Evolutionary conservation across 2,797 vertebrate species (phyloP), one percentile per base, ranked within the genome.

Genomic region (Clarias pachynema): DNA sequence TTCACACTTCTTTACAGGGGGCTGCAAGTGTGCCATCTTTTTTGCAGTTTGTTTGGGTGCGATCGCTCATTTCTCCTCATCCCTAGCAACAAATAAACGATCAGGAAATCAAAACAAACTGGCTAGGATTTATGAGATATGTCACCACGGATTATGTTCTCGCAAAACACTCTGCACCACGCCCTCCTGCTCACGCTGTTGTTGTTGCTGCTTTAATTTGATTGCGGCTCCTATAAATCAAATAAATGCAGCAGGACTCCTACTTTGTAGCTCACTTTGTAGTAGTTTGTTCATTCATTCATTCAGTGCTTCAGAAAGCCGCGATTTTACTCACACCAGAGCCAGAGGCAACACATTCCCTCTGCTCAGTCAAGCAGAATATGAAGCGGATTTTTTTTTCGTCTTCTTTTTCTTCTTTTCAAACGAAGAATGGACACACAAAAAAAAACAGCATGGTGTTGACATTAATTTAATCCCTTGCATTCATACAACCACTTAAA

Each of bases 311-410:
- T 18, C 59, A 40, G 12, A 62, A 53, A 79, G 22, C 31, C 37
- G 26, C 5, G 24, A 34, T 31, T 29, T 69, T 22, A 62, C 40
- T 62, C 20, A 83, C 37, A 20, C 72, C 22, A 60, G 14, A 14
- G 62, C 73, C 85, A 83, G 57, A 83, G 57, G 85, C 81, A 37
- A 83, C 65, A 59, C 40, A 79, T 83, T 83, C 75, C 82, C 16
- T 65, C 22, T 20, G 10, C 31, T 81, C 12, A 69, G 49, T 82
- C 84, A 82, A 60, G 84, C 77, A 40, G 79, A 49, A 66, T 12
- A 14, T 24, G 37, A 59, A 34, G 62, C 44, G 16, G n/a, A 10
- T 29, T 34, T 53, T 14, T 8, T 56, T 7, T 63, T 57, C 26
- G n/a, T 16, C 24, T 34, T 31, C 24, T 59, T 86, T 62, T 75